phyloP scores from a whole-genome alignment of 2,888 invertebrate genomes.

The Caenorhabditis doughertyi region DNA sequence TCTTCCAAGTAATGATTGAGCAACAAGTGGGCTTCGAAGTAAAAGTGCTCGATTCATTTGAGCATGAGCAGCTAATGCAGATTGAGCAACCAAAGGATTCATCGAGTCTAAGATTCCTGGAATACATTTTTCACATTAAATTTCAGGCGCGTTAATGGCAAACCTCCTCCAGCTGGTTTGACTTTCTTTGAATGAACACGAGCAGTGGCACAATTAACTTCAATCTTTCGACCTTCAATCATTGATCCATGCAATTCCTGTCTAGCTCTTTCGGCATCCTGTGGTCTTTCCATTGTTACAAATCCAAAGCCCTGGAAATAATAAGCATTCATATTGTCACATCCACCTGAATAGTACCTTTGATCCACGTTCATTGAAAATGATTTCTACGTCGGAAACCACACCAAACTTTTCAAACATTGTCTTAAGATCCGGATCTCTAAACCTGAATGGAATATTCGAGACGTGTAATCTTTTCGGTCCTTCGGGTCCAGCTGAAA shows the following conservation, averaged over 20 bases:
- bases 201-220: slow-evolving; percentile 97
- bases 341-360: slow-evolving; percentile 86
- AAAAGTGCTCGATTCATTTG: slow-evolving; percentile 68
- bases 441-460: slow-evolving; percentile 99
- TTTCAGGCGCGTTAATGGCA: not conserved
- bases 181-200: slow-evolving; percentile 99
- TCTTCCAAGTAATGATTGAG: slow-evolving; percentile 65
- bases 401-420: slow-evolving; percentile 92
- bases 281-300: slow-evolving; percentile 99
- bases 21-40: slow-evolving; percentile 63
- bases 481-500: slow-evolving; percentile 67
- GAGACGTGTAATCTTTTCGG: slow-evolving; percentile 94
- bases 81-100: slow-evolving; percentile 63
- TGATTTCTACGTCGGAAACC: slow-evolving; percentile 99
- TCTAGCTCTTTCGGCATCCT: slow-evolving; percentile 99
- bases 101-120: slow-evolving; percentile 65
- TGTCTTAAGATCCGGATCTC: slow-evolving; percentile 97
- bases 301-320: slow-evolving; percentile 99
- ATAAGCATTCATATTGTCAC: not conserved
- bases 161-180: slow-evolving; percentile 69
- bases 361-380: slow-evolving; percentile 99
- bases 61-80: slow-evolving; percentile 65
- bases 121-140: too few species aligned
- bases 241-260: slow-evolving; percentile 99
- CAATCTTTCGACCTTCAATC: slow-evolving; percentile 99